phyloP scores from a whole-genome alignment of 2,888 invertebrate genomes.

The Drosophila siamana region DNA sequence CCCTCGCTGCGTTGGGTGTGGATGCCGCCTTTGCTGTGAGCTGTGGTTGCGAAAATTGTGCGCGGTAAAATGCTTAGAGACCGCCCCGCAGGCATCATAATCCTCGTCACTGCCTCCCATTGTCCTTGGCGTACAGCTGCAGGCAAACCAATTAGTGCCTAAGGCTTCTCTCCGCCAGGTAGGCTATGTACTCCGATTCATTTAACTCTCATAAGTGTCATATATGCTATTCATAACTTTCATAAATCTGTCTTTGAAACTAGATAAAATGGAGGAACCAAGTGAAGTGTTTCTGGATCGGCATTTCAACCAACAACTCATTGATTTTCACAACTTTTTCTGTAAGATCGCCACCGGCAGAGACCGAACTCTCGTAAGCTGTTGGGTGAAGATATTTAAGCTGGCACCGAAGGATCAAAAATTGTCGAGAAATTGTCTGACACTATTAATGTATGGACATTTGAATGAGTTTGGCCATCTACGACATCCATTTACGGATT shows the following conservation, averaged over 20 bases:
- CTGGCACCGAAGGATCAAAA: constrained; percentile 41
- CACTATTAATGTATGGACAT: constrained; percentile 56
- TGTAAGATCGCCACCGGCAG: constrained; percentile 11
- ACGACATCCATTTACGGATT: constrained; percentile 51
- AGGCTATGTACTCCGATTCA: neutral
- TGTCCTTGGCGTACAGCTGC: constrained; percentile 28
- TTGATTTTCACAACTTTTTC: constrained; percentile 19
- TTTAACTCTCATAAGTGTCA: neutral
- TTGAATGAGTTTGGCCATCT: constrained; percentile 50
- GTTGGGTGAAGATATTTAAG: constrained; percentile 45
- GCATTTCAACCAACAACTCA: constrained; percentile 47
- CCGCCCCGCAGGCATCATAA: constrained; percentile 46
- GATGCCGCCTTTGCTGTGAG: constrained; percentile 6
- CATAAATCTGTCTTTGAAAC: neutral
- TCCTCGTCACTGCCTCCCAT: constrained; percentile 34
- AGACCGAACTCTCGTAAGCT: constrained; percentile 45
- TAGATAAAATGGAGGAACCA: constrained; percentile 25
- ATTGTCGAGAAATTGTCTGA: constrained; percentile 50
- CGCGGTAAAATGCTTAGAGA: constrained; percentile 45
- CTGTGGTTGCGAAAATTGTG: constrained; percentile 34
- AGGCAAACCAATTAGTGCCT: constrained; percentile 29
- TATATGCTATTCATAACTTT: neutral
- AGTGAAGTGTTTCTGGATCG: constrained; percentile 42
- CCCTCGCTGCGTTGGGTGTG: constrained; percentile 20
- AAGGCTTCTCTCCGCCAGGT: constrained; percentile 1